Evolutionary conservation across 1,140 invertebrate species (phyloP).

Genomic region (Magallana angulata): DNA sequence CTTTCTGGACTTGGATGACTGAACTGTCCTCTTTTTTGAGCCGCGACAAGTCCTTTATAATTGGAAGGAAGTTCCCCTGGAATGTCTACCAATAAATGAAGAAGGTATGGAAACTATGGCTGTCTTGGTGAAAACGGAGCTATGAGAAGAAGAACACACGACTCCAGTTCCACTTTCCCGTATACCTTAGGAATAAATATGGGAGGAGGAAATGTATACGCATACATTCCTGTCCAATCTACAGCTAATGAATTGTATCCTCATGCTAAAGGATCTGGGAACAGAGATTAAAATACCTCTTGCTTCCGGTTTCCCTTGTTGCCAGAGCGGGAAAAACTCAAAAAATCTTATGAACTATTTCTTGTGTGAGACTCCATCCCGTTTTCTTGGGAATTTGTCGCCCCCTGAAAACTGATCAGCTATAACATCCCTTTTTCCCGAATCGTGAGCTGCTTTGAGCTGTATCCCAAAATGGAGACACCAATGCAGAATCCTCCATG

Average conservation of each 20-base stretch:
- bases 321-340: background rate
- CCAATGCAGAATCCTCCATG: conserved; percentile 42
- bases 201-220: conserved; percentile 34
- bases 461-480: background rate
- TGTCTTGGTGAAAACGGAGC: conserved; percentile 34
- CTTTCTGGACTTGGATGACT: too few species aligned
- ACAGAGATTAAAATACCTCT: background rate
- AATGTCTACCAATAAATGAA: background rate
- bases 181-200: background rate
- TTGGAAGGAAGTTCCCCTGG: background rate
- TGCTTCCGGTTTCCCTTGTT: conserved; percentile 3
- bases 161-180: conserved; percentile 1
- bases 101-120: background rate
- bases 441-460: conserved; percentile 3
- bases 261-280: background rate
- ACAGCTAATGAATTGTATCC: background rate
- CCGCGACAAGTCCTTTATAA: background rate
- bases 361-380: conserved; percentile 12
- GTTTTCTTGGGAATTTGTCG: background rate
- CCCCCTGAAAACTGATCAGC: conserved; percentile 7
- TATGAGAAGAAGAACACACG: conserved; percentile 36
- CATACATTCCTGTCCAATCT: conserved; percentile 2
- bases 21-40: background rate
- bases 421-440: conserved; percentile 5
- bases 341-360: background rate